phyloP scores from a whole-genome alignment of 2,113 vertebrate genomes.

The Menura novaehollandiae region DNA sequence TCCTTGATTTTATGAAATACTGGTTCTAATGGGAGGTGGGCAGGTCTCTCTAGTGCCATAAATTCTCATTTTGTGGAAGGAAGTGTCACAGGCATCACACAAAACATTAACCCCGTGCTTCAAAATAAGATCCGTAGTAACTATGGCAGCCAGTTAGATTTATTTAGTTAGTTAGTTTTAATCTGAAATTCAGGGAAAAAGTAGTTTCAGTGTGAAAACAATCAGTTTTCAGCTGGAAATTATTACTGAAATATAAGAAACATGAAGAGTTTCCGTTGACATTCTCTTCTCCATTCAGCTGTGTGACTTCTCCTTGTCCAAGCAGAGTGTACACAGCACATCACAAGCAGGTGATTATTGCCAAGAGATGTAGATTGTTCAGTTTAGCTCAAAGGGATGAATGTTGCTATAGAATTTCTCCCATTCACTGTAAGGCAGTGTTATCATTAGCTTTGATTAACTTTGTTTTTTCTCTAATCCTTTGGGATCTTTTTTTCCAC shows the following conservation, averaged over 20 bases:
- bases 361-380: neutral
- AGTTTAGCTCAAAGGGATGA: neutral
- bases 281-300: fast-evolving
- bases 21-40: neutral
- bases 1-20: neutral
- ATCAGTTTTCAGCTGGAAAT: neutral
- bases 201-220: neutral
- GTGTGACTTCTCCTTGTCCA: neutral
- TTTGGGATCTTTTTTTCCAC: neutral
- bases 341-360: neutral
- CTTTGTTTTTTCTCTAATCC: neutral
- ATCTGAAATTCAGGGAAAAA: neutral
- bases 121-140: neutral
- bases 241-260: neutral
- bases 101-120: neutral
- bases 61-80: neutral
- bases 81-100: neutral
- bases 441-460: neutral
- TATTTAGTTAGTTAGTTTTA: neutral
- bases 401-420: neutral
- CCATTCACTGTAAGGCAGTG: neutral
- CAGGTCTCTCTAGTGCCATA: neutral
- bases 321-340: neutral
- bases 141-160: neutral
- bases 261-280: fast-evolving